Percentiles rank a stretch among this genome's conserved stretches.
These are phyloP conservation scores for Agrilus mali DNA, from an alignment of 2,888 invertebrate genomes.

Conservation along the genomic window DNA sequence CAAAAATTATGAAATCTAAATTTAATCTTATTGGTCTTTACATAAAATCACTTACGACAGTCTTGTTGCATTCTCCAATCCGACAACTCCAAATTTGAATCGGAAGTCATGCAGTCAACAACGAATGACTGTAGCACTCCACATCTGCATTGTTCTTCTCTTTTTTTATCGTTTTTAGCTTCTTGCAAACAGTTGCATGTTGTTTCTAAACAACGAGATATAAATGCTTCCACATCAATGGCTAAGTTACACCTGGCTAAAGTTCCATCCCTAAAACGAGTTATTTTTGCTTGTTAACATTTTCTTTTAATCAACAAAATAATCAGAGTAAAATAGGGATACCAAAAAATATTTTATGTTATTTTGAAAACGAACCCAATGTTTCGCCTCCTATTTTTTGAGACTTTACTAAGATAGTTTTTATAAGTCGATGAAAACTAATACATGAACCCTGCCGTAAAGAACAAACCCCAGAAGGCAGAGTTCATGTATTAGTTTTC, in stretches of 20 bases:
- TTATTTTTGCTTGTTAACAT: slow-evolving; percentile 13
- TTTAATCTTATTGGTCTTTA: not conserved
- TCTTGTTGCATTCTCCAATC: slow-evolving; percentile 59
- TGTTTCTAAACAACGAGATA: slow-evolving; percentile 61
- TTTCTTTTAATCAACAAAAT: not conserved
- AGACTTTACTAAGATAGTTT: too few relatives aligned
- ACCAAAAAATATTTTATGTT: too few relatives aligned
- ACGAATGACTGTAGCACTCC: slow-evolving; percentile 55
- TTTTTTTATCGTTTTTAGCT: slow-evolving; percentile 27
- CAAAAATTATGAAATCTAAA: too few relatives aligned
- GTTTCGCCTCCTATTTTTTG: too few relatives aligned
- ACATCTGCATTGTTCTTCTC: slow-evolving; percentile 51
- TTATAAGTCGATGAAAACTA: too few relatives aligned
- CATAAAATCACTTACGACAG: slow-evolving; percentile 45
- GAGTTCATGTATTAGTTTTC: too few relatives aligned
- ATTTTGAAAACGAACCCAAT: too few relatives aligned
- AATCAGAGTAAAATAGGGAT: too few relatives aligned
- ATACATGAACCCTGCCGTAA: too few relatives aligned
- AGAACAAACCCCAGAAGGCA: too few relatives aligned
- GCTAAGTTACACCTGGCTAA: slow-evolving; percentile 50
- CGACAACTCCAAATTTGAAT: slow-evolving; percentile 48
- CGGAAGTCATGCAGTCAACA: slow-evolving; percentile 56
- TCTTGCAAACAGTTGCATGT: slow-evolving; percentile 59
- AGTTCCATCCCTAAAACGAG: slow-evolving; percentile 38
- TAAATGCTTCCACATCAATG: slow-evolving; percentile 54